A percentile compares a stretch with the other conserved stretches of the same genome.
phyloP scores from a whole-genome alignment of 2,797 vertebrate genomes.

The Podarcis siculus region DNA sequence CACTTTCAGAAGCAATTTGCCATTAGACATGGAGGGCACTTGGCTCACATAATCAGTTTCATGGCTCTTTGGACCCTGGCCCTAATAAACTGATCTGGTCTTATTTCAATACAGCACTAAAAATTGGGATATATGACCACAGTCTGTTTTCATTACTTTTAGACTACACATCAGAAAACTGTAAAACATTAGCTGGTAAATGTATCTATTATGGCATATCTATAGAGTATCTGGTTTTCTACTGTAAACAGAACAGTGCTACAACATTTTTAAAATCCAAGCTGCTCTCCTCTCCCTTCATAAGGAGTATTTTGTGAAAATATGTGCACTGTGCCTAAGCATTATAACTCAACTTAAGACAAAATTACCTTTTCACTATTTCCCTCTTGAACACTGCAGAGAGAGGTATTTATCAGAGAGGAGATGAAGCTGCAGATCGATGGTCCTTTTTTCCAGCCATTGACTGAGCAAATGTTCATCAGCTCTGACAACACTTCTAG shows the following conservation, averaged over 20 bases:
- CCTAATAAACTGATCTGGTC: neutral
- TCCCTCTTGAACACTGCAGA: conserved; percentile 78
- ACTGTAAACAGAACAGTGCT: neutral
- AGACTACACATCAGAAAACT: neutral
- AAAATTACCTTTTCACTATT: conserved; percentile 66
- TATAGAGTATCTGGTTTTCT: neutral
- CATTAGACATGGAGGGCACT: neutral
- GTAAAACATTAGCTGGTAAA: neutral
- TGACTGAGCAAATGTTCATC: conserved; percentile 62
- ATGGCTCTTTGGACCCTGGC: neutral
- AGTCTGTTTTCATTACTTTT: neutral
- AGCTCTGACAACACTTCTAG: conserved; percentile 84
- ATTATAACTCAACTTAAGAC: neutral
- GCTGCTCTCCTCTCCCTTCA: neutral
- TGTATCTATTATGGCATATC: neutral
- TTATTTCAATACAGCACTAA: neutral
- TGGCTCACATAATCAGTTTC: neutral
- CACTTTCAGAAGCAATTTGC: neutral
- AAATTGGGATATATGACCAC: neutral
- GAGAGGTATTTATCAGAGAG: conserved; percentile 77
- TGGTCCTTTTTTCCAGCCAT: conserved; percentile 66
- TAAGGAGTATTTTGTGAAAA: neutral
- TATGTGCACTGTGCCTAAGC: neutral
- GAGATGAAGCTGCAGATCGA: conserved; percentile 77
- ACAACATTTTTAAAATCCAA: neutral